A percentile compares a stretch with the other conserved stretches of the same genome.
Evolutionary conservation across 2,113 vertebrate genomes (phyloP).

Genomic region (Heliornis fulica): DNA sequence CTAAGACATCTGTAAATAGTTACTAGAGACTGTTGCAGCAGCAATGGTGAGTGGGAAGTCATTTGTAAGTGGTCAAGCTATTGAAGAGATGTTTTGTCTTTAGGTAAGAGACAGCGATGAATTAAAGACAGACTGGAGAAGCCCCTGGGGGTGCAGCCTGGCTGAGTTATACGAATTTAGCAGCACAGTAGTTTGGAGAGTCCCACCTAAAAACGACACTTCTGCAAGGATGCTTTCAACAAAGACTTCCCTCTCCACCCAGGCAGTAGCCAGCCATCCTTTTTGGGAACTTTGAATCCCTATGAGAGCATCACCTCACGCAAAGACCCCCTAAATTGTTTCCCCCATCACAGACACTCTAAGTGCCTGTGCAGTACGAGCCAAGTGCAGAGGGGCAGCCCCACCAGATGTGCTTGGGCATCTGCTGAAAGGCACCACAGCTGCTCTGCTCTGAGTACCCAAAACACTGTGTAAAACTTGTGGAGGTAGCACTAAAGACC

Average conservation of each 20-base stretch:
- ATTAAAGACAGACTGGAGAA: neutral
- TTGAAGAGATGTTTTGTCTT: neutral
- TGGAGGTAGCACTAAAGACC: neutral
- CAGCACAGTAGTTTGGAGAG: neutral
- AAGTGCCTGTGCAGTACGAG: neutral
- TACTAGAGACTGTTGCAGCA: neutral
- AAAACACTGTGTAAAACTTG: neutral
- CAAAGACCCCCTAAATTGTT: neutral
- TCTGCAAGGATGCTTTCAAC: neutral
- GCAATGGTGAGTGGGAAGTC: neutral
- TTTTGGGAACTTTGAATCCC: neutral
- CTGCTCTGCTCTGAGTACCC: neutral
- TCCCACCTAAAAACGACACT: neutral
- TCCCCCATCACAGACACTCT: neutral
- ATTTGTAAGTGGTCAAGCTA: neutral
- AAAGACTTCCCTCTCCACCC: neutral
- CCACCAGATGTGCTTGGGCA: neutral
- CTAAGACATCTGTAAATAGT: neutral
- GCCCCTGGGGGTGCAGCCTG: neutral
- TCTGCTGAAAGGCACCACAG: neutral
- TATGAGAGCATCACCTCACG: fast-evolving
- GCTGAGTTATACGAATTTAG: neutral
- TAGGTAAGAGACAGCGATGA: neutral
- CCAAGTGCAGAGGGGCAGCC: neutral
- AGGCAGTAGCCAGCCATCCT: neutral